phyloP scores from a whole-genome alignment of 2,797 vertebrate genomes.

The Clarias platycephalus region DNA sequence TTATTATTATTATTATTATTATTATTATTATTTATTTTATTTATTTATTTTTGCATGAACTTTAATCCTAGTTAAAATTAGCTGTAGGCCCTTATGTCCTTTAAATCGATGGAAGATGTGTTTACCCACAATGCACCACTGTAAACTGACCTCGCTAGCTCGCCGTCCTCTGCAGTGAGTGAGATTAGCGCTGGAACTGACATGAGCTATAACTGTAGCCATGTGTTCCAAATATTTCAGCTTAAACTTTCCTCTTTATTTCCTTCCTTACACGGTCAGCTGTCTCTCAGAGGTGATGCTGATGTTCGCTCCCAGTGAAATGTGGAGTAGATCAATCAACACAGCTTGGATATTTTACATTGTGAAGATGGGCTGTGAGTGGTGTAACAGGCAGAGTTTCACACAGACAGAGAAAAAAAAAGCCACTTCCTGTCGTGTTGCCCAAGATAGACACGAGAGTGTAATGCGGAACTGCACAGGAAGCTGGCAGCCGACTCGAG shows the following conservation, averaged over 20 bases:
- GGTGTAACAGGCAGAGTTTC: background rate
- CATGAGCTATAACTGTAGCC: background rate
- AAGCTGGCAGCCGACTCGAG: background rate
- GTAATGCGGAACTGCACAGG: slow-evolving; percentile 16
- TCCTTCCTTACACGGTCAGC: background rate
- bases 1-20: too few species aligned
- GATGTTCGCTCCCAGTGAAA: background rate
- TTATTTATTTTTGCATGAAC: too few species aligned
- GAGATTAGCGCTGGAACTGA: background rate
- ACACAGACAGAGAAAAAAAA: slow-evolving; percentile 44
- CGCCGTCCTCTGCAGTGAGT: background rate
- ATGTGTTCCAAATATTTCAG: background rate
- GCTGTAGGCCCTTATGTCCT: too few species aligned
- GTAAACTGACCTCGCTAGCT: background rate
- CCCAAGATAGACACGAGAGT: slow-evolving; percentile 52
- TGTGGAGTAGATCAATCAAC: background rate
- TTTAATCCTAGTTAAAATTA: too few species aligned
- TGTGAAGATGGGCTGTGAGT: background rate
- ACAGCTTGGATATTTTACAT: background rate
- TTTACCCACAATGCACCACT: background rate
- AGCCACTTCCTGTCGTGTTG: slow-evolving; percentile 61
- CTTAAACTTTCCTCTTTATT: background rate
- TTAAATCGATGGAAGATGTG: too few species aligned
- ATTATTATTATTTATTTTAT: too few species aligned
- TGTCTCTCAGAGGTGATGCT: background rate